A percentile compares a stretch with the other conserved stretches of the same genome.
These are phyloP conservation scores for Callaeas wilsoni DNA, from an alignment of 2,113 vertebrate genomes.

Conservation along the genomic window DNA sequence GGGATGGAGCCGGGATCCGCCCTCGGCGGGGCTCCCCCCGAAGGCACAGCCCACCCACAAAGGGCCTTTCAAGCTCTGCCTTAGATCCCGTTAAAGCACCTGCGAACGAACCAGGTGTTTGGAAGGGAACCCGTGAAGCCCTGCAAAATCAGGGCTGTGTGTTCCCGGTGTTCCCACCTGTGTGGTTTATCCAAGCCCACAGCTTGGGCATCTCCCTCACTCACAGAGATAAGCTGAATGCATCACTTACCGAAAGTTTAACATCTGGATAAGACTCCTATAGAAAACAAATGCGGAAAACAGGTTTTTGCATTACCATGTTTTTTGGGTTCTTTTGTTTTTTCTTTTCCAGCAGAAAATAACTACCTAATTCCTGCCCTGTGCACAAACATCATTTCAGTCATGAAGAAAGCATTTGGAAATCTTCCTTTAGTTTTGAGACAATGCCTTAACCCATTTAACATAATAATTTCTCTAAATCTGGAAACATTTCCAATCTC, in stretches of 20 bases:
- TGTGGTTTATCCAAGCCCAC: fast-evolving
- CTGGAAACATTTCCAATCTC: neutral
- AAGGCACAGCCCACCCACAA: neutral
- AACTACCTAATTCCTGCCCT: neutral
- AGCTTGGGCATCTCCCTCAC: neutral
- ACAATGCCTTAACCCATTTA: neutral
- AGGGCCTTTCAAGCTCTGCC: neutral
- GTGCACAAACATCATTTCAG: neutral
- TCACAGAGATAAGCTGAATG: neutral
- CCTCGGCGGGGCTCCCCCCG: fast-evolving
- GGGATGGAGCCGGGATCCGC: fast-evolving
- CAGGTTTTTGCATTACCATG: fast-evolving
- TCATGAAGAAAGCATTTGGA: neutral
- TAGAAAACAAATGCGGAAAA: fast-evolving
- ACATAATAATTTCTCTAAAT: neutral
- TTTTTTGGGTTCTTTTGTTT: no score
- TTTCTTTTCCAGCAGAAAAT: neutral
- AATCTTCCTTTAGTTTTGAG: neutral
- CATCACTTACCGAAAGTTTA: neutral
- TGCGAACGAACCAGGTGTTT: fast-evolving
- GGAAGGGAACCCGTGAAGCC: neutral
- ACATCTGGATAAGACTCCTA: no score
- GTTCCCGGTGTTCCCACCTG: fast-evolving
- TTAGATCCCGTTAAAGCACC: fast-evolving
- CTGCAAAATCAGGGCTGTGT: fast-evolving